Percentiles rank a stretch among this genome's conserved stretches.
Evolutionary conservation across 2,888 invertebrate species (phyloP).

Genomic region (Caenorhabditis doughertyi): DNA sequence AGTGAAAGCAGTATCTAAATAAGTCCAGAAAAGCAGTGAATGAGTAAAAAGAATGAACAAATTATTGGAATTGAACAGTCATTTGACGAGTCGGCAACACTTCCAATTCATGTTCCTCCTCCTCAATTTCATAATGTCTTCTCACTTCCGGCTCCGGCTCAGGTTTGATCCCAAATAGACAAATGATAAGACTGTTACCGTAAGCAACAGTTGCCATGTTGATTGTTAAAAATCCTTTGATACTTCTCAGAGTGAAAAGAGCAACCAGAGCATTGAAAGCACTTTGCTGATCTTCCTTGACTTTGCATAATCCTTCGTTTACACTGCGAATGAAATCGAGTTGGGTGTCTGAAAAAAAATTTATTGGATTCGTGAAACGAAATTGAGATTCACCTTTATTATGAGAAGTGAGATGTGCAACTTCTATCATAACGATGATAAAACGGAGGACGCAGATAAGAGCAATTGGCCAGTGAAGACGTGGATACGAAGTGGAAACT

Average conservation of each 20-base stretch:
- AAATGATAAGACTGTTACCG: slow-evolving; percentile 1
- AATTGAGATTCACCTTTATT: slow-evolving; percentile 10
- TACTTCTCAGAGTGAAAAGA: slow-evolving; percentile 4
- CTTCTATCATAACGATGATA: not conserved
- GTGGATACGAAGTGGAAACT: not conserved
- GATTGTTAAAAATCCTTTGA: slow-evolving; percentile 26
- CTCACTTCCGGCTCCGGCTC: not conserved
- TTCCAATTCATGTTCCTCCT: slow-evolving; percentile 11
- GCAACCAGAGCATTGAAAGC: not conserved
- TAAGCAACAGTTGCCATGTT: slow-evolving; percentile 6
- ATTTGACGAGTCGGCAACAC: not conserved
- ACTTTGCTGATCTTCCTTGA: not conserved
- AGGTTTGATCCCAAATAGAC: slow-evolving; percentile 1
- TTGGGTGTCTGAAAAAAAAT: slow-evolving; percentile 34
- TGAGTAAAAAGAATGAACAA: no score
- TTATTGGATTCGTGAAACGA: not conserved
- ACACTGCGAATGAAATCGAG: slow-evolving; percentile 35
- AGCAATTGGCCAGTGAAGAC: slow-evolving; percentile 27
- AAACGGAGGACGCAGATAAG: not conserved
- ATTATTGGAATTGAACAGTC: not conserved
- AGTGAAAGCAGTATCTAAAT: no score
- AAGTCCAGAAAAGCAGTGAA: no score
- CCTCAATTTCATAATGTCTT: no score
- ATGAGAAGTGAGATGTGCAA: slow-evolving; percentile 28
- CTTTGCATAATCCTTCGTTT: slow-evolving; percentile 5